Conservation (phyloP, 1,140 invertebrate genomes). For the Zaprionus davidi region DNA sequence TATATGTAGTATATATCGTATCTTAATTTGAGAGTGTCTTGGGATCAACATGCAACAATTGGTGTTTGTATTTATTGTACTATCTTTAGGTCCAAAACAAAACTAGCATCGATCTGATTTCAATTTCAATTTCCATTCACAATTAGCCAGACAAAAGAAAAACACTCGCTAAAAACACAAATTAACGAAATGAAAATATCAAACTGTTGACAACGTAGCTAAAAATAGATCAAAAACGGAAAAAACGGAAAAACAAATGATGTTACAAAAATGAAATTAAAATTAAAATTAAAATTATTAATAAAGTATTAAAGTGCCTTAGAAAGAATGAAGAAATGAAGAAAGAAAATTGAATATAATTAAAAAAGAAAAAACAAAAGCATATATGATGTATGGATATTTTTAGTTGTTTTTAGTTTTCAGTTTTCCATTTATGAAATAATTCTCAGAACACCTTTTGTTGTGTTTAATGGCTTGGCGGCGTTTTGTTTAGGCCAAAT, state of each 20-base stretch:
- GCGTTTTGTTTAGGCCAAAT: slow-evolving; percentile 46
- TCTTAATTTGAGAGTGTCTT: slow-evolving; percentile 54
- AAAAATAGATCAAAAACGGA: slow-evolving; percentile 33
- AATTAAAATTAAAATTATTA: slow-evolving; percentile 47
- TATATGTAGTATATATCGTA: background rate
- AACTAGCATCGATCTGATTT: slow-evolving; percentile 17
- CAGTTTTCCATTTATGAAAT: slow-evolving; percentile 37
- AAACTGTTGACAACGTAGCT: slow-evolving; percentile 53
- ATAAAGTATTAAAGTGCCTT: slow-evolving; percentile 80
- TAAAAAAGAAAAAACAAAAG: slow-evolving; percentile 15
- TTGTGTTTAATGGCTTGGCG: slow-evolving; percentile 48
- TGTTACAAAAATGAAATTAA: slow-evolving; percentile 31
- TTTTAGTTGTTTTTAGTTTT: slow-evolving; percentile 28
- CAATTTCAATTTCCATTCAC: slow-evolving; percentile 19
- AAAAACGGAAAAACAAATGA: background rate
- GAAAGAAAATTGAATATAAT: slow-evolving; percentile 16
- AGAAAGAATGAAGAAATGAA: slow-evolving; percentile 53
- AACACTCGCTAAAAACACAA: slow-evolving; percentile 25
- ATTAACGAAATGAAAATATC: slow-evolving; percentile 42
- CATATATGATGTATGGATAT: background rate
- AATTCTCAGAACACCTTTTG: slow-evolving; percentile 50
- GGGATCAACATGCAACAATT: slow-evolving; percentile 71
- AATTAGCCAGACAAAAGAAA: slow-evolving; percentile 43
- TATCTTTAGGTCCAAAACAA: slow-evolving; percentile 43
- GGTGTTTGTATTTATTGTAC: slow-evolving; percentile 65